Evolutionary conservation across 2,888 invertebrate species (phyloP).

Genomic region (Metalampra italica): DNA sequence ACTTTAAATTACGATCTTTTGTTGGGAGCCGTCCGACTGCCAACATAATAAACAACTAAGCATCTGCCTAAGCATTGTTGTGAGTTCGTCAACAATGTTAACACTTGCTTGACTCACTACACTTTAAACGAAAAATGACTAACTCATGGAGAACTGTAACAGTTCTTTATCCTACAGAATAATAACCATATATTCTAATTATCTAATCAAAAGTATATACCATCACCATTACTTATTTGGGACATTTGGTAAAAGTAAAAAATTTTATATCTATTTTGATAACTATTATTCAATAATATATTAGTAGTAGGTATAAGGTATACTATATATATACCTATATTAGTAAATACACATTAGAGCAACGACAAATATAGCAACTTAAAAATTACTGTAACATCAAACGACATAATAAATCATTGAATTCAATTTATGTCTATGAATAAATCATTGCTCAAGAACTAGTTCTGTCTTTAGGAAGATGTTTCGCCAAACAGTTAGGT

Average conservation of each 20-base stretch:
- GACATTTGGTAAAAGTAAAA: too few species aligned
- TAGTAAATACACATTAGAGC: neutral
- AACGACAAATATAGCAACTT: neutral
- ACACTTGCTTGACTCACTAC: slow-evolving; percentile 19
- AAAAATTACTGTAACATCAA: neutral
- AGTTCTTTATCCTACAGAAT: too few species aligned
- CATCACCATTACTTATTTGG: too few species aligned
- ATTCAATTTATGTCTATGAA: slow-evolving; percentile 40
- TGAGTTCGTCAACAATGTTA: slow-evolving; percentile 18
- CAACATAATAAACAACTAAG: slow-evolving; percentile 24
- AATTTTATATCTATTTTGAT: too few species aligned
- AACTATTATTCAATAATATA: too few species aligned
- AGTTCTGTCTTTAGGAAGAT: slow-evolving; percentile 12
- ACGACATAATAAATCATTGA: slow-evolving; percentile 22
- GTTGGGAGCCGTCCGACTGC: slow-evolving; percentile 36
- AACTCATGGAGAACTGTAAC: slow-evolving; percentile 7
- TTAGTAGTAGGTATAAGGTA: too few species aligned
- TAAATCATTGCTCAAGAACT: slow-evolving; percentile 34
- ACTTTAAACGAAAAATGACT: slow-evolving; percentile 18
- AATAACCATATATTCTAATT: too few species aligned
- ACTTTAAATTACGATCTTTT: slow-evolving; percentile 25
- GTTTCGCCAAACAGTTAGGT: neutral
- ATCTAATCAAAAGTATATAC: too few species aligned
- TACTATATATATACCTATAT: too few species aligned
- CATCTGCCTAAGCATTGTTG: slow-evolving; percentile 29